Evolutionary conservation across 1,140 invertebrate species (phyloP), one percentile per base, ranked within the genome.

Genomic region (Psilanteris sp.): DNA sequence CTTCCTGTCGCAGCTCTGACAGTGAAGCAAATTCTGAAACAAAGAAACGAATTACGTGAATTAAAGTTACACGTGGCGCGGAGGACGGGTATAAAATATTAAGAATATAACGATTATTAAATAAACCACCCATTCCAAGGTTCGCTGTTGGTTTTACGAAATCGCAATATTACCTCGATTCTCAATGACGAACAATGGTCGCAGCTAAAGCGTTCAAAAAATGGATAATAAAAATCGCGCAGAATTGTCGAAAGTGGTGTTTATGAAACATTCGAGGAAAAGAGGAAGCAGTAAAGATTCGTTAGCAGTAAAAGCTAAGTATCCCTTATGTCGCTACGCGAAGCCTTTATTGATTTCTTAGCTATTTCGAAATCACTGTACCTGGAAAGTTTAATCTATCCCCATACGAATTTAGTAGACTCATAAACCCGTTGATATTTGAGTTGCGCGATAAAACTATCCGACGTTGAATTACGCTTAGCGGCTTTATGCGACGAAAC

Each of bases 361-460:
- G 27, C 50, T 27, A 34, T 57, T 68, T 48, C 39, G 32, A 68
- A 75, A 64, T 75, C 55, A 62, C 41, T 27, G 44, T 14, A 13
- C 29, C 57, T 32, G 48, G 18, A 8, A 37, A 62, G 31, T 39
- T 76, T 70, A 62, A 76, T 70, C 72, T 68, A 36, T 66, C 41
- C 20, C 39, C 27, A 29, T 57, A 32, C 73, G 66, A 70, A 76
- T 76, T 76, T 76, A 71, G 52, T 59, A 13, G 66, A 7, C 36
- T 36, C 64, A 41, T 76, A 76, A 76, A 76, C 48, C 36, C 55
- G 64, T 44, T 76, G 57, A 76, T 70, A 70, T 70, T 70, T 70
- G 50, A 76, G 55, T 57, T 43, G 43, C 39, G 37, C 72, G 72
- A 74, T 75, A 68, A 75, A 75, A 68, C 62, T 75, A 67, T 75